Evolutionary conservation across 2,888 invertebrate genomes (phyloP).

Genomic region (Chrysodeixis includens): DNA sequence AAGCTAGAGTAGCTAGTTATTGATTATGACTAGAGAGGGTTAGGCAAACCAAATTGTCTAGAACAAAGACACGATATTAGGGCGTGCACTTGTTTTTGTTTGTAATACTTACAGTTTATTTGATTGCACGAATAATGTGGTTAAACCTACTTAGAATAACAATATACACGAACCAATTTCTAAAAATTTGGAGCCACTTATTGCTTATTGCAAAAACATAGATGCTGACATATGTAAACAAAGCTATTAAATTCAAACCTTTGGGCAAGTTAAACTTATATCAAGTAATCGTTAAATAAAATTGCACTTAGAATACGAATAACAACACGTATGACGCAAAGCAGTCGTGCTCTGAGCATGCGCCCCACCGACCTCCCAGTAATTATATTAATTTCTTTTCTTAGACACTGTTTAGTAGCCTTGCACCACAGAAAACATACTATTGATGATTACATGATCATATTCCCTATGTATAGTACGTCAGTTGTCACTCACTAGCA

Average conservation of each 20-base stretch:
- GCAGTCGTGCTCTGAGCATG: constrained; percentile 68
- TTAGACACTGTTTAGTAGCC: constrained; percentile 49
- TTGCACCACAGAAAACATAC: constrained; percentile 27
- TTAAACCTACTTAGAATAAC: background rate
- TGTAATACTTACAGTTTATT: background rate
- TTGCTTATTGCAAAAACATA: too few relatives aligned
- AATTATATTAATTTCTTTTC: constrained; percentile 71
- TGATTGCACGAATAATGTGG: background rate
- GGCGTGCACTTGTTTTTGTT: background rate
- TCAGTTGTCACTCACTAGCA: constrained; percentile 38
- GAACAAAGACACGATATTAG: constrained; percentile 4
- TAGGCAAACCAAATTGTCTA: constrained; percentile 22
- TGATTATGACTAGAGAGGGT: constrained; percentile 1
- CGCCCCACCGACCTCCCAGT: constrained; percentile 62
- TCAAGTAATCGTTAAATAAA: constrained; percentile 14
- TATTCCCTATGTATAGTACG: constrained; percentile 30
- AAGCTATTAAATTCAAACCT: background rate
- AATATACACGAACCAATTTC: background rate
- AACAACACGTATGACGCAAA: constrained; percentile 73
- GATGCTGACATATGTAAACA: background rate
- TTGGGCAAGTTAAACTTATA: background rate
- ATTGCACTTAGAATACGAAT: constrained; percentile 49
- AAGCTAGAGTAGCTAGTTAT: constrained; percentile 6
- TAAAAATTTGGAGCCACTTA: background rate
- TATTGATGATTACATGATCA: constrained; percentile 9